Evolutionary conservation across 2,113 vertebrate species (phyloP), one percentile per base, ranked within the genome.

Genomic region (Cathartes aura): DNA sequence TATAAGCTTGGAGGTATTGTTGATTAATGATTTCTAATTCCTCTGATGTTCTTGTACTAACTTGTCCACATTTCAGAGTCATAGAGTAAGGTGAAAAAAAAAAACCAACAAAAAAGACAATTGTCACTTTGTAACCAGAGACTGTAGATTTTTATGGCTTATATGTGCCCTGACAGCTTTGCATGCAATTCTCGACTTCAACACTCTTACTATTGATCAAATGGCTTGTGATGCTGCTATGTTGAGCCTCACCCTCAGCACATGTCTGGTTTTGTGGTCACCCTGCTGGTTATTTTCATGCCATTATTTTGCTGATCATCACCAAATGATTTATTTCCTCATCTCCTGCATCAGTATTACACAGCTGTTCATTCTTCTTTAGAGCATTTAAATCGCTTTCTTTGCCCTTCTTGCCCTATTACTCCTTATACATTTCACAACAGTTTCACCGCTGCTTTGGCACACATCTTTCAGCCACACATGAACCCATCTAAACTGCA

Each of bases 1-100:
- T 93, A 80, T 40, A 74, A 92, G 89, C 97, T 97, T 80, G 90
- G 36, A 95, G 96, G 92, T 96, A 67, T 55, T 83, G 88, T 93
- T 97, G 96, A 97, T 96, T 94, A 96, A 97, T 93, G 96, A 94
- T 87, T 95, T 90, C 82, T 97, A 52, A 40, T 76, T 94, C 67
- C 79, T 97, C 94, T 97, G 90, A 94, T 96, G 88, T 86, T 96
- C 95, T 88, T 97, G 96, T 95, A 81, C 32, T 50, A 81, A 97
- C 97, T 90, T 95, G 97, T 81, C 55, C 29, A 86, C 88, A 81
- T 94, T 95, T 95, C 1, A 13, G 50, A 97, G 88, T 45, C 82
- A 80, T 72, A 81, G 45, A 85, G 34, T 93, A 86, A 93, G 84
- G 78, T 75, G 40, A 32, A 63, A 23, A 40, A 15, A 53, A 24